phyloP scores from a whole-genome alignment of 2,113 vertebrate genomes.

The Crotalus tigris region DNA sequence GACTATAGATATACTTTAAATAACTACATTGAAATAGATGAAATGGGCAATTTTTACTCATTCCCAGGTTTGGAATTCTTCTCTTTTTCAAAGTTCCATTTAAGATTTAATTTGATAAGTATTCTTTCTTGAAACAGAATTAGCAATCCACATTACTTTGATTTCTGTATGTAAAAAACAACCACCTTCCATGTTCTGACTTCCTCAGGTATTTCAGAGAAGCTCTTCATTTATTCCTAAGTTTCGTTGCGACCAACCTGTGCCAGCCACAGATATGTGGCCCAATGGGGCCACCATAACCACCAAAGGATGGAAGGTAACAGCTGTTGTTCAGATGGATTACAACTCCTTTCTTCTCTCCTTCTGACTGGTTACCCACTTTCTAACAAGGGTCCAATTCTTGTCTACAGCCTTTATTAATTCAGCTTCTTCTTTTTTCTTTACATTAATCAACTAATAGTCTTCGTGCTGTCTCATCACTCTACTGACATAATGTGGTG shows the following conservation, averaged over 20 bases:
- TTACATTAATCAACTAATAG: slow-evolving; percentile 50
- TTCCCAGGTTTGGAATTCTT: background rate
- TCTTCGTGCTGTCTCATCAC: slow-evolving; percentile 22
- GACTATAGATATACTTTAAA: background rate
- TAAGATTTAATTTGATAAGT: background rate
- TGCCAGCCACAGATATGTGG: slow-evolving; percentile 65
- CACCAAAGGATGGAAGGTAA: slow-evolving; percentile 82
- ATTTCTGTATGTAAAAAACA: slow-evolving; percentile 19
- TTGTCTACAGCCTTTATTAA: slow-evolving; percentile 30
- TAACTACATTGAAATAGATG: background rate
- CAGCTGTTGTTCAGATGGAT: slow-evolving; percentile 51
- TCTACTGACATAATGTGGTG: background rate
- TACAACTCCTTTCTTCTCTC: slow-evolving; percentile 32
- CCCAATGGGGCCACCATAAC: slow-evolving; percentile 64
- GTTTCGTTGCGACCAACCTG: slow-evolving; percentile 64
- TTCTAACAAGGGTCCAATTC: slow-evolving; percentile 49
- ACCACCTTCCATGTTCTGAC: slow-evolving; percentile 68
- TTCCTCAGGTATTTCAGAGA: slow-evolving; percentile 86
- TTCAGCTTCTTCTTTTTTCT: slow-evolving; percentile 50
- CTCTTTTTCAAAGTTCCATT: background rate
- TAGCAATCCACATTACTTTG: background rate
- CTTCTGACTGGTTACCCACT: slow-evolving; percentile 37
- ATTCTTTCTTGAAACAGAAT: background rate
- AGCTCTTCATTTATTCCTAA: slow-evolving; percentile 70
- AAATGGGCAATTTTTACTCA: background rate